Evolutionary conservation across 2,797 vertebrate genomes (phyloP), one percentile per base, ranked within the genome.

Genomic region (Chromis chromis): DNA sequence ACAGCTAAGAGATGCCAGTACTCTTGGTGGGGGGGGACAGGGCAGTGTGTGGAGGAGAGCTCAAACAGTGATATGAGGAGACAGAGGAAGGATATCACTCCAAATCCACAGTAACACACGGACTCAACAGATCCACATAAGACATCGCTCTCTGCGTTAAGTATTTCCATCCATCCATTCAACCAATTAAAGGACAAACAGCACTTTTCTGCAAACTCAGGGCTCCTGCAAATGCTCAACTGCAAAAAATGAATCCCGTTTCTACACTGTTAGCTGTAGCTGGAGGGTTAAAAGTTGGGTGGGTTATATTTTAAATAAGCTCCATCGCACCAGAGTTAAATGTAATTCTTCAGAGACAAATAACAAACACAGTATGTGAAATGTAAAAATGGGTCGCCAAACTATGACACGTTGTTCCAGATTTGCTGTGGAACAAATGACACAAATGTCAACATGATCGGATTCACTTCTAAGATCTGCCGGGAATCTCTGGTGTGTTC

Each of bases 1-100:
- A 95, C 91, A 94, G 93, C 92, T 91, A 93, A 36, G 91, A 93
- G 93, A 92, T 93, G 93, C 92, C 94, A 89, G 89, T 86, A 91
- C 85, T 91, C 73, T 85, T 88, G 83, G 10, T 36, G 33, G 10
- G 33, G 28, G 91, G 88, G 83, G 87, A 83, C 77, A 67, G 90
- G 89, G 89, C 86, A 91, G 90, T 89, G 88, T 87, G 81, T 87
- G 78, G 84, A 85, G 74, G 79, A 88, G 79, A 65, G 84, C 69
- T 89, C 82, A 79, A 81, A 87, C 82, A 87, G 84, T 87, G 86
- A 92, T 63, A 78, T 68, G 67, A 86, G 76, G 83, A 86, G 65
- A 84, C 64, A 69, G 68, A 82, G 76, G 80, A 74, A 82, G 74
- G 80, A 85, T 74, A 88, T 76, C 71, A 90, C 80, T 87, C 76